These are phyloP conservation scores for Yponomeuta plumbellus DNA, from an alignment of 2,888 invertebrate genomes.

Conservation along the genomic window DNA sequence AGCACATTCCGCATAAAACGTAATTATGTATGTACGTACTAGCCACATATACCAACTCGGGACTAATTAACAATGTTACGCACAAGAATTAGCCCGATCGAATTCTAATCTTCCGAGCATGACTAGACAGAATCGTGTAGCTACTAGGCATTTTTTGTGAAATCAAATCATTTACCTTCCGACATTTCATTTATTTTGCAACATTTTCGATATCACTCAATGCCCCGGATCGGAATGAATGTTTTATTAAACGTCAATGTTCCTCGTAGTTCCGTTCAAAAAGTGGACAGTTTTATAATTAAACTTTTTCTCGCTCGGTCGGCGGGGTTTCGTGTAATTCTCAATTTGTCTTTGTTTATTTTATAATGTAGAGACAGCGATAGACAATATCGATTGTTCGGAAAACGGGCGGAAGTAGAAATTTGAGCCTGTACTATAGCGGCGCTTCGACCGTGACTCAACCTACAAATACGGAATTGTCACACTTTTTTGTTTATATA, in stretches of 20 bases:
- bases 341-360: constrained; percentile 58
- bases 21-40: too few species aligned
- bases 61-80: constrained; percentile 52
- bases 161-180: constrained; percentile 63
- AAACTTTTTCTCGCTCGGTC: constrained; percentile 33
- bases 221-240: constrained; percentile 15
- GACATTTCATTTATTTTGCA: constrained; percentile 48
- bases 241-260: constrained; percentile 8
- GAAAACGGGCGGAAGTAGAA: constrained; percentile 64
- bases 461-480: constrained; percentile 41
- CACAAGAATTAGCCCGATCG: constrained; percentile 58
- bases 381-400: constrained; percentile 68
- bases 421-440: constrained; percentile 61
- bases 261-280: constrained; percentile 3
- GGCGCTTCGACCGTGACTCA: constrained; percentile 63
- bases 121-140: constrained; percentile 55
- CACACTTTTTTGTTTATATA: constrained; percentile 8
- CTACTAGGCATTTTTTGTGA: constrained; percentile 54
- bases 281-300: constrained; percentile 18
- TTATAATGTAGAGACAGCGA: constrained; percentile 59
- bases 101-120: constrained; percentile 63
- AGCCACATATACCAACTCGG: too few species aligned
- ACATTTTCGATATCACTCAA: constrained; percentile 38
- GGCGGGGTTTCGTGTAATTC: constrained; percentile 36
- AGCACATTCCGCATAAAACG: too few species aligned